phyloP scores from a whole-genome alignment of 1,140 invertebrate species.

The Pogonomyrmex californicus region DNA sequence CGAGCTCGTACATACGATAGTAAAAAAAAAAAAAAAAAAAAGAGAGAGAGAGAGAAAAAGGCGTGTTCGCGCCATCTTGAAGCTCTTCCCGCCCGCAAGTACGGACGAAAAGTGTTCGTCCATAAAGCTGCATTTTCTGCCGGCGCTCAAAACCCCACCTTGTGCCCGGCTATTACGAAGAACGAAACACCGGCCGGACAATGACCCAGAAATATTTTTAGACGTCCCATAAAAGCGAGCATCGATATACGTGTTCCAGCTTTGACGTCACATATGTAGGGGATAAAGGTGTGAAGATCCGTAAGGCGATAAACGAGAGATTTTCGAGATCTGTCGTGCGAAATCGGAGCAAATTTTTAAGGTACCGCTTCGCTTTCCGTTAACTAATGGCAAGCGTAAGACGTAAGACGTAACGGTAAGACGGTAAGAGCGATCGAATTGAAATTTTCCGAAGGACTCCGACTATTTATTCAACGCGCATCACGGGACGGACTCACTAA shows the following conservation, averaged over 20 bases:
- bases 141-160: constrained; percentile 32
- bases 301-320: background rate
- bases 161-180: constrained; percentile 28
- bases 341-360: constrained; percentile 22
- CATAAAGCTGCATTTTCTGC: constrained; percentile 59
- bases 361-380: background rate
- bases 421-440: background rate
- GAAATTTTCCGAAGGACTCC: background rate
- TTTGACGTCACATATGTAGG: constrained; percentile 6
- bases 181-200: constrained; percentile 44
- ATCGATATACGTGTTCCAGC: constrained; percentile 21
- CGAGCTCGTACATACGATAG: constrained; percentile 51
- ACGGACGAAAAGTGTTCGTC: constrained; percentile 51
- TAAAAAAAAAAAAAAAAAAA: constrained; percentile 67
- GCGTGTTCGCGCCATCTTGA: constrained; percentile 30
- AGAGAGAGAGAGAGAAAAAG: background rate
- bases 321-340: background rate
- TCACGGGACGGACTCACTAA: background rate
- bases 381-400: background rate
- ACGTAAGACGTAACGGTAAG: no score
- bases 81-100: constrained; percentile 25
- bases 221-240: constrained; percentile 34
- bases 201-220: constrained; percentile 64
- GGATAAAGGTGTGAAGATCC: background rate
- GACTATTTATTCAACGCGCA: background rate